These are phyloP conservation scores for Limnephilus rhombicus DNA, from an alignment of 2,888 invertebrate species.

Conservation along the genomic window DNA sequence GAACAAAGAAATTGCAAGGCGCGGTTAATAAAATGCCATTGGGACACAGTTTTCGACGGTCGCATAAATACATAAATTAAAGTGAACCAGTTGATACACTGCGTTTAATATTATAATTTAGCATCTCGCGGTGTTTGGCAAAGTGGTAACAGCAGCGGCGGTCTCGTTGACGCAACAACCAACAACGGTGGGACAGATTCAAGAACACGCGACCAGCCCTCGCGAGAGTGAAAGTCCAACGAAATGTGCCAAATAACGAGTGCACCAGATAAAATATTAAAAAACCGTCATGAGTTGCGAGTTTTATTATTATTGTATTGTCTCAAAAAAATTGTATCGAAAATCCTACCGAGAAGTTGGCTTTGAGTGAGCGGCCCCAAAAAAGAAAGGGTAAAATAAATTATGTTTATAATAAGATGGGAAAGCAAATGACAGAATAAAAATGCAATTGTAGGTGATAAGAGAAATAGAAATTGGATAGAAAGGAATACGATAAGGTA, in stretches of 20 bases:
- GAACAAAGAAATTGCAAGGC: background rate
- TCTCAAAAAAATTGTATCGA: background rate
- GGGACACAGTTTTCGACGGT: constrained; percentile 4
- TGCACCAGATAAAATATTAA: background rate
- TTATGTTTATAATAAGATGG: too few relatives aligned
- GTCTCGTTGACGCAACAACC: background rate
- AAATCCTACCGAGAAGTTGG: too few relatives aligned
- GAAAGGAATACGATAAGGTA: too few relatives aligned
- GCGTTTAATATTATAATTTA: background rate
- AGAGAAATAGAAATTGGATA: too few relatives aligned
- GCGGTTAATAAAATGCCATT: constrained; percentile 4
- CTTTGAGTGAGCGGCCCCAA: background rate
- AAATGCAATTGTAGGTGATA: too few relatives aligned
- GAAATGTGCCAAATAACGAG: constrained; percentile 22
- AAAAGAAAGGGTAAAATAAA: background rate
- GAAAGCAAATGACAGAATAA: too few relatives aligned
- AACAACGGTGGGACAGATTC: background rate
- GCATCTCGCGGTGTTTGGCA: constrained; percentile 17
- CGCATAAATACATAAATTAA: background rate
- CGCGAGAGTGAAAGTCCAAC: constrained; percentile 36
- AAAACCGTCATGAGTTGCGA: background rate
- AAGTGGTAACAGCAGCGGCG: background rate
- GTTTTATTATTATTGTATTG: background rate
- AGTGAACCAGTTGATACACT: background rate
- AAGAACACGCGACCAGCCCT: constrained; percentile 35